These are phyloP conservation scores for Sycophila texana DNA, from an alignment of 2,888 invertebrate genomes.

Conservation along the genomic window DNA sequence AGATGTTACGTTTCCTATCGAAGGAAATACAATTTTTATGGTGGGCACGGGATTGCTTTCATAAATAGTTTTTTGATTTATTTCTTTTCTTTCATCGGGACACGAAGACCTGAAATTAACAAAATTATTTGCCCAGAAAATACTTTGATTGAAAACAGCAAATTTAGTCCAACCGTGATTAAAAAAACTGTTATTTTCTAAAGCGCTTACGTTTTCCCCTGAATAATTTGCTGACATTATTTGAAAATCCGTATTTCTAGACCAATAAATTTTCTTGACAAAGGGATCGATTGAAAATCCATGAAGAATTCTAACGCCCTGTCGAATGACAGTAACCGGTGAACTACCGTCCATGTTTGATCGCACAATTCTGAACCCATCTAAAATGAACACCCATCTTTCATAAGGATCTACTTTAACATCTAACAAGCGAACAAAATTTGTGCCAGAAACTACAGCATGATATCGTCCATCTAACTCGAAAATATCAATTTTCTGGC, in stretches of 20 bases:
- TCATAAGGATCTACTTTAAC: conserved; percentile 47
- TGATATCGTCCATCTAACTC: conserved; percentile 28
- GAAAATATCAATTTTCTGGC: conserved; percentile 45
- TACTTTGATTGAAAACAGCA: conserved; percentile 13
- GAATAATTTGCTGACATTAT: conserved; percentile 39
- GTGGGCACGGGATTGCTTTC: conserved; percentile 35
- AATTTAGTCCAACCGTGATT: conserved; percentile 39
- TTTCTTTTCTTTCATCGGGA: background rate
- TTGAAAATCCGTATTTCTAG: background rate
- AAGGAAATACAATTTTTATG: conserved; percentile 30
- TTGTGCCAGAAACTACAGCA: conserved; percentile 12
- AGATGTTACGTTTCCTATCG: background rate
- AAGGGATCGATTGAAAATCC: conserved; percentile 32
- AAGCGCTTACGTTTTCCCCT: conserved; percentile 8
- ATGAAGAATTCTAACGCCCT: conserved; percentile 5
- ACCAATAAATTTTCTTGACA: conserved; percentile 41
- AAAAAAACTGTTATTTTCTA: background rate
- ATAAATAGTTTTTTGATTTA: conserved; percentile 17
- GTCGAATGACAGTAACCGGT: background rate
- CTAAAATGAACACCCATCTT: conserved; percentile 40
- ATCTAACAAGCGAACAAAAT: conserved; percentile 30
- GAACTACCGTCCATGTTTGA: conserved; percentile 41
- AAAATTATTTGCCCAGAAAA: conserved; percentile 32
- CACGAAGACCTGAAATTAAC: conserved; percentile 13
- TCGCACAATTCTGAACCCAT: conserved; percentile 45